Evolutionary conservation across 2,888 invertebrate genomes (phyloP).

Genomic region (Euplagia quadripunctaria): DNA sequence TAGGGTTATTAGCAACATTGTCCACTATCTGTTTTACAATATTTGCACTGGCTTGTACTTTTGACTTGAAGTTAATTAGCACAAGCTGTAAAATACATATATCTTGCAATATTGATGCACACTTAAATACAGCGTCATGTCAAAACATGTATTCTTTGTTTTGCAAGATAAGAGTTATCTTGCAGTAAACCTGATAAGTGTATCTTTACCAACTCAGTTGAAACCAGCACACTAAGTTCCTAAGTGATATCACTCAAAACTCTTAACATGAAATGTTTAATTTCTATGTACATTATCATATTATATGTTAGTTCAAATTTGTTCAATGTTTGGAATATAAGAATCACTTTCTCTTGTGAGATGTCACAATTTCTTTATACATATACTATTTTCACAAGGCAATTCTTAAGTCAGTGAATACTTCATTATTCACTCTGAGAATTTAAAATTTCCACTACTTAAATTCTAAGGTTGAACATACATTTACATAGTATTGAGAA

Average conservation of each 20-base stretch:
- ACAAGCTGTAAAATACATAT: slow-evolving; percentile 21
- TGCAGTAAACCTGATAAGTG: slow-evolving; percentile 32
- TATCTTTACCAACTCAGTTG: slow-evolving; percentile 39
- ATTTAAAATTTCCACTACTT: slow-evolving; percentile 75
- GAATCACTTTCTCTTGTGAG: slow-evolving; percentile 73
- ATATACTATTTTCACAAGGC: slow-evolving; percentile 68
- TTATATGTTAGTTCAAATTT: slow-evolving; percentile 66
- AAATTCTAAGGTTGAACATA: slow-evolving; percentile 82
- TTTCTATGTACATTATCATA: slow-evolving; percentile 63
- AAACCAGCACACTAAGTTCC: slow-evolving; percentile 54
- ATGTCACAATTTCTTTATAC: slow-evolving; percentile 66
- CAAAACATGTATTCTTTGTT: slow-evolving; percentile 31
- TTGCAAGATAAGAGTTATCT: slow-evolving; percentile 29
- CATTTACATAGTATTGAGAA: slow-evolving; percentile 72
- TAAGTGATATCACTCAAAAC: slow-evolving; percentile 58
- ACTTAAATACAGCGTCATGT: slow-evolving; percentile 20
- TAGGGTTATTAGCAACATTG: slow-evolving; percentile 28
- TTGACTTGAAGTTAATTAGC: slow-evolving; percentile 29
- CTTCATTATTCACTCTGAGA: slow-evolving; percentile 61
- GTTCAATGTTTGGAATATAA: slow-evolving; percentile 81
- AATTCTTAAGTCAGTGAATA: slow-evolving; percentile 58
- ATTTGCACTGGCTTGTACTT: slow-evolving; percentile 29
- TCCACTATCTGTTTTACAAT: slow-evolving; percentile 22
- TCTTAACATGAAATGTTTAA: slow-evolving; percentile 57
- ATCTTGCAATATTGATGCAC: slow-evolving; percentile 27